Base-by-base conservation (phyloP, 2,888 invertebrate genomes). In the Aphidoletes aphidimyza region DNA sequence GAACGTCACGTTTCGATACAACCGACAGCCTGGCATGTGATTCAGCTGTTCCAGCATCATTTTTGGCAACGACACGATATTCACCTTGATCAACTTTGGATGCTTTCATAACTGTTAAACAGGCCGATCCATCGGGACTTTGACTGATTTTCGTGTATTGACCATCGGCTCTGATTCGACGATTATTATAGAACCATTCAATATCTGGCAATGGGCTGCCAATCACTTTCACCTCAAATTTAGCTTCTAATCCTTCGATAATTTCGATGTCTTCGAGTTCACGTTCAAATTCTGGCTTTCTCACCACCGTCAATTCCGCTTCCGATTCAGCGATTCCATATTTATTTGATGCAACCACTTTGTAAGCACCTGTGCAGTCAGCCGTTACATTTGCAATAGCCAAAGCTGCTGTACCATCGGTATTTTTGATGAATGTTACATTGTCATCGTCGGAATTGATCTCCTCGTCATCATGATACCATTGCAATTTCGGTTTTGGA, bases 191-290 rank as follows among this genome's bases (percentile, higher is more conserved):
- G 37, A 81, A 81, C 37, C 37, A 81, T 81, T 37, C 37, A 6
- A 81, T 1, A 1, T 37, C n/a, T 37, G 37, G 37, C n/a, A 30
- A 0, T 0, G 97, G 97, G 85, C 92, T 92, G 85, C 97, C 97
- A 83, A 94, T 94, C 83, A 95, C 94, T 89, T 97, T 97, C 85
- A 97, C 97, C n/a, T 97, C 97, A 89, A 97, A 97, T 90, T 96
- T 96, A 85, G 95, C 97, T 78, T 95, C 93, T 94, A 97, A 96
- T 45, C 96, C 95, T 88, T 94, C 94, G 89, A 94, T 94, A 84
- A 96, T 93, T 89, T 97, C 97, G 54, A 94, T 94, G 89, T 97
- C 97, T 0, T 96, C 96, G 87, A 97, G 95, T 88, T 78, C 54
- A n/a, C 78, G 69, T 26, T 85, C 30, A 22, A 84, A 83, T 84